Evolutionary conservation across 2,888 invertebrate species (phyloP).

Genomic region (Gortyna flavago): DNA sequence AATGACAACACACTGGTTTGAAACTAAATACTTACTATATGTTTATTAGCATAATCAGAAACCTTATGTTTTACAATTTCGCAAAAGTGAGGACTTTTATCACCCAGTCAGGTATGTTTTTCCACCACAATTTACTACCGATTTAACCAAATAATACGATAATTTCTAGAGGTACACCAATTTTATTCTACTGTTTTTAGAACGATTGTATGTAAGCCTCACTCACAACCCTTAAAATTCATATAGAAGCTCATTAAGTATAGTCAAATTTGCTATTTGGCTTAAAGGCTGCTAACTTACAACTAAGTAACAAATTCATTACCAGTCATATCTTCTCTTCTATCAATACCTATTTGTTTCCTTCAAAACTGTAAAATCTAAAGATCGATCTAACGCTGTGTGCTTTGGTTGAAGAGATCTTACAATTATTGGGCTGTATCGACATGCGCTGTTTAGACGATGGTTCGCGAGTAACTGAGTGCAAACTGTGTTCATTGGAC

Average conservation of each 20-base stretch:
- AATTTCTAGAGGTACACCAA: background rate
- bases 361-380: too few species aligned
- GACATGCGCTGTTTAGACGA: too few species aligned
- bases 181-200: background rate
- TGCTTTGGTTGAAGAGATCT: too few species aligned
- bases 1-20: background rate
- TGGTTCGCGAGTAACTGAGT: too few species aligned
- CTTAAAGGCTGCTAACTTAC: background rate
- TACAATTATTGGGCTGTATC: too few species aligned
- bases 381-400: too few species aligned
- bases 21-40: background rate
- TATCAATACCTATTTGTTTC: too few species aligned
- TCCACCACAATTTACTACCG: background rate
- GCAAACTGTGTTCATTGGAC: too few species aligned
- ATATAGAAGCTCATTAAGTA: background rate
- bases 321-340: too few species aligned
- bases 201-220: background rate
- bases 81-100: background rate
- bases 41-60: too few species aligned
- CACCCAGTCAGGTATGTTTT: background rate
- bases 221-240: background rate
- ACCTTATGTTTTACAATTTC: background rate
- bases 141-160: background rate
- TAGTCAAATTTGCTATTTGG: background rate
- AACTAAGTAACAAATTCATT: background rate